These are phyloP conservation scores for Sinosuthora webbiana DNA, from an alignment of 2,113 vertebrate species.

Conservation along the genomic window DNA sequence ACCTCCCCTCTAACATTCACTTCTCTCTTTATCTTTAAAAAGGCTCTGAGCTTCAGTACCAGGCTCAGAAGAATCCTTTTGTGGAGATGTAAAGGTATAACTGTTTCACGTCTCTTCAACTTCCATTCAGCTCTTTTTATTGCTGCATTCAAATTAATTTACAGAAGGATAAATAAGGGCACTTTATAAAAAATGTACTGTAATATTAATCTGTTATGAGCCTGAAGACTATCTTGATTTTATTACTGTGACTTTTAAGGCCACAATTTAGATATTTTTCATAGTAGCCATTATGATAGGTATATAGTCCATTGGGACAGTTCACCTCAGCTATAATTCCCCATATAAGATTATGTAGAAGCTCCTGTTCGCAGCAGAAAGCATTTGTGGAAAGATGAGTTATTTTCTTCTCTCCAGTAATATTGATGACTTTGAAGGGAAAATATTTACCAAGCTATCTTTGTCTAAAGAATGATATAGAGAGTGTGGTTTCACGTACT, in stretches of 20 bases:
- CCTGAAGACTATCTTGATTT: slow-evolving; percentile 15
- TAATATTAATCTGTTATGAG: slow-evolving; percentile 17
- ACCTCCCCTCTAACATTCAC: neutral
- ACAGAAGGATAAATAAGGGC: slow-evolving; percentile 24
- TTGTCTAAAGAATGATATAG: neutral
- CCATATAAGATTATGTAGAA: neutral
- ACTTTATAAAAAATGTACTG: slow-evolving; percentile 52
- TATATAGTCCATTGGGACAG: neutral
- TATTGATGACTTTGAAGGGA: neutral
- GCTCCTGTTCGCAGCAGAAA: neutral
- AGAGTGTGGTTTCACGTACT: neutral
- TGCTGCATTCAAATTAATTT: slow-evolving; percentile 24
- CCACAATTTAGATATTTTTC: neutral
- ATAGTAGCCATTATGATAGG: neutral
- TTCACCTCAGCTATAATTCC: neutral
- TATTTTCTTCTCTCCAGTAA: neutral
- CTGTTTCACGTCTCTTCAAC: neutral
- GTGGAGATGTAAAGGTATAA: neutral
- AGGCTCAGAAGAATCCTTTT: neutral
- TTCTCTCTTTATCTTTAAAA: slow-evolving; percentile 5
- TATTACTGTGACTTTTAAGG: slow-evolving; percentile 30
- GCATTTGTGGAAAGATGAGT: neutral
- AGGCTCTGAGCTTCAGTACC: neutral
- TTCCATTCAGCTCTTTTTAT: neutral
- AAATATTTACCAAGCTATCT: neutral